Percentiles rank a stretch among this genome's conserved stretches.
Evolutionary conservation across 2,113 vertebrate species (phyloP).

Genomic region (Cyanoramphus novaezelandiae): DNA sequence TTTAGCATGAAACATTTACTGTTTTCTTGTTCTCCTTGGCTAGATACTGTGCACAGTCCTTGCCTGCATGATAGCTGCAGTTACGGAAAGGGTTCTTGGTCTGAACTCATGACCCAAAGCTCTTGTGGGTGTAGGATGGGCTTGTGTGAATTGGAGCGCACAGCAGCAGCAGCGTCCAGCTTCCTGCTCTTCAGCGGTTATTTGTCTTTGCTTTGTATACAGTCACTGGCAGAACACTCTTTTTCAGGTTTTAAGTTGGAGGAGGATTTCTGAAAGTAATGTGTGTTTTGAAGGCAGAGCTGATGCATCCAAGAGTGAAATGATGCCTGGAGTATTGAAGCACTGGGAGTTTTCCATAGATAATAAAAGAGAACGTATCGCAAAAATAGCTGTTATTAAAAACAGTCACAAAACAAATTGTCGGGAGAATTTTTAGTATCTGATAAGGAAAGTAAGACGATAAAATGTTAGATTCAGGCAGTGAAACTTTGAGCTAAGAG

Average conservation of each 20-base stretch:
- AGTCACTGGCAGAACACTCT: background rate
- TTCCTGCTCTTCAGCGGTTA: background rate
- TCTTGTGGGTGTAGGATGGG: background rate
- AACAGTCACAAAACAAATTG: background rate
- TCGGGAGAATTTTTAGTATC: background rate
- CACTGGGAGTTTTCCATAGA: background rate
- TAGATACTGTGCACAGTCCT: accelerated
- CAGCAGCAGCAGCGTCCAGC: background rate
- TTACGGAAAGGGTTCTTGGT: background rate
- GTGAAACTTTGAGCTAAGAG: background rate
- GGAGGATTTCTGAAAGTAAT: background rate
- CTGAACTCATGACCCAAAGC: background rate
- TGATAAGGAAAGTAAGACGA: background rate
- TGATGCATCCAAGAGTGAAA: background rate
- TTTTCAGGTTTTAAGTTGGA: background rate
- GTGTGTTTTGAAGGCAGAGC: background rate
- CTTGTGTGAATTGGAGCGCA: background rate
- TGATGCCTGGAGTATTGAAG: background rate
- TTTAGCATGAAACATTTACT: background rate
- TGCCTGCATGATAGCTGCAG: background rate
- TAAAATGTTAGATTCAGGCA: background rate
- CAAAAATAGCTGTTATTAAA: background rate
- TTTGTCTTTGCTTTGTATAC: background rate
- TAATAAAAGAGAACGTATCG: background rate
- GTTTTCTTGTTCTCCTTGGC: background rate